phyloP scores from a whole-genome alignment of 2,888 invertebrate genomes.

The Enchytraeus crypticus region DNA sequence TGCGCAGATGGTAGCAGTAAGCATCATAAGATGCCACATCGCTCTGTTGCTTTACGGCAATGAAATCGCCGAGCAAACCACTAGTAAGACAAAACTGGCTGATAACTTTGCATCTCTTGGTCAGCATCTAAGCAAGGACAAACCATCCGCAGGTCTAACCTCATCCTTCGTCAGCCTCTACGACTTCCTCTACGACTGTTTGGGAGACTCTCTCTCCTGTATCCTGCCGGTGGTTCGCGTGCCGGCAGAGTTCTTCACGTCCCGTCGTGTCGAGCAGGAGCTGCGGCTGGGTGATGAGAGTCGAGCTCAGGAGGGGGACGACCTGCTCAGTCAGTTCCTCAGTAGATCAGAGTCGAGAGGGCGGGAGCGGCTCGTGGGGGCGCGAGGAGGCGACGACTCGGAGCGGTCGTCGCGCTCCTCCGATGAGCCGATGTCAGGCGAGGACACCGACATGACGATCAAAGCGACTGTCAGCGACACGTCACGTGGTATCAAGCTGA shows the following conservation, averaged over 20 bases:
- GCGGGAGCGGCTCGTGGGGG: conserved; percentile 3
- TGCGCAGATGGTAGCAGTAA: too few relatives aligned
- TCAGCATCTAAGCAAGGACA: neutral
- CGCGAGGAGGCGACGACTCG: conserved; percentile 11
- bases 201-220: conserved; percentile 43
- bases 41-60: too few relatives aligned
- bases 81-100: too few relatives aligned
- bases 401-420: conserved; percentile 22
- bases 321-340: conserved; percentile 39
- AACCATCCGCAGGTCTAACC: neutral
- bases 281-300: conserved; percentile 35
- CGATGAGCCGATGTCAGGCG: conserved; percentile 18
- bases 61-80: too few relatives aligned
- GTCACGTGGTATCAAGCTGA: conserved; percentile 45
- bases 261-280: conserved; percentile 30
- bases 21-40: too few relatives aligned
- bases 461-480: conserved; percentile 41
- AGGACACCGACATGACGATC: conserved; percentile 29
- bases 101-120: too few relatives aligned
- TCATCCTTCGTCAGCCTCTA: conserved; percentile 5
- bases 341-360: too few relatives aligned
- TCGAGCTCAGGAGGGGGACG: conserved; percentile 34
- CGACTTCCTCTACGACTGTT: conserved; percentile 33
- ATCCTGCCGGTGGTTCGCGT: conserved; percentile 33
- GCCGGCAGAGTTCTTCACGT: conserved; percentile 16